Percentiles rank a stretch among this genome's conserved stretches.
Evolutionary conservation across 2,797 vertebrate species (phyloP).

Genomic region (Hoplostethus atlanticus): DNA sequence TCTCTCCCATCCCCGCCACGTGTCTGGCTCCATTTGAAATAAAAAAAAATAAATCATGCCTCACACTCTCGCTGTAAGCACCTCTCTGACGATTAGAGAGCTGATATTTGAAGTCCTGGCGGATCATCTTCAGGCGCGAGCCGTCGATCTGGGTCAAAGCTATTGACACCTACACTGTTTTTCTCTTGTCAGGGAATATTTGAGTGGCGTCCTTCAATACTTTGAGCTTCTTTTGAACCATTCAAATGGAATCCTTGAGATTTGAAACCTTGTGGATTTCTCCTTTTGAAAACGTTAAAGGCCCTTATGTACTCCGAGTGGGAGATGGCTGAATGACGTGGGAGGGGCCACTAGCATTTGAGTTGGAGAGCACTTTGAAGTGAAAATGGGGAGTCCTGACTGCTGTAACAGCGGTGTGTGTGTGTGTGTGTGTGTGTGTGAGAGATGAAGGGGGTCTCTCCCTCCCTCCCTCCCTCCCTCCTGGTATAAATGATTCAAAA

Average conservation of each 20-base stretch:
- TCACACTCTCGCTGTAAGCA: neutral
- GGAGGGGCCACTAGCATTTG: constrained; percentile 44
- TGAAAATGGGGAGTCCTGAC: constrained; percentile 29
- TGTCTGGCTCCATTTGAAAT: neutral
- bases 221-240: constrained; percentile 4
- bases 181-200: constrained; percentile 52
- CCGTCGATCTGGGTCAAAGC: constrained; percentile 40
- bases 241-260: constrained; percentile 7
- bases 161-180: neutral
- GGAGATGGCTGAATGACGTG: constrained; percentile 6
- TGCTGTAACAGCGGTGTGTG: neutral
- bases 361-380: constrained; percentile 53
- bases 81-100: neutral
- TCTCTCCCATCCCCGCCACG: neutral
- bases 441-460: constrained; percentile 10
- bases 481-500: constrained; percentile 50
- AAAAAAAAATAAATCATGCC: constrained; percentile 5
- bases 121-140: constrained; percentile 6
- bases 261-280: constrained; percentile 43
- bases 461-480: neutral
- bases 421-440: constrained; percentile 15
- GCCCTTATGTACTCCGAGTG: constrained; percentile 22
- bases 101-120: constrained; percentile 20
- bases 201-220: constrained; percentile 14
- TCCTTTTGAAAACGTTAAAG: constrained; percentile 52